A percentile compares a stretch with the other conserved stretches of the same genome.
Conservation (phyloP, 2,888 invertebrate species). For the Brachylomia viminalis region DNA sequence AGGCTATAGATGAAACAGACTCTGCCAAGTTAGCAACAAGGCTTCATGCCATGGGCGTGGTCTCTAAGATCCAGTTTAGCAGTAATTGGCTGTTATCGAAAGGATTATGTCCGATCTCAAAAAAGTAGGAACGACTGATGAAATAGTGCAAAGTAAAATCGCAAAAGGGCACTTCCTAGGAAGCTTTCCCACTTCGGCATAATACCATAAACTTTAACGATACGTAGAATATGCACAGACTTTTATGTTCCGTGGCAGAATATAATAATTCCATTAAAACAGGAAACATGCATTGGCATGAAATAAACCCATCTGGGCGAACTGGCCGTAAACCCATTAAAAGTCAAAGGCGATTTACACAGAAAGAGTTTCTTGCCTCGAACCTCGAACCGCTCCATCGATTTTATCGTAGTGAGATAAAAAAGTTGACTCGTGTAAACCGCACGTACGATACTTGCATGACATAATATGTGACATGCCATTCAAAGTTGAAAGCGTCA, state of each 20-base stretch:
- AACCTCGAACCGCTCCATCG: too few species aligned
- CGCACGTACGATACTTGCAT: not conserved
- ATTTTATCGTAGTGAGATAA: not conserved
- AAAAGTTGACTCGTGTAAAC: not conserved
- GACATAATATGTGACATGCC: too few species aligned
- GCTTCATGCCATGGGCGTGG: not conserved
- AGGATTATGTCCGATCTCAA: not conserved
- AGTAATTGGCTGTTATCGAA: not conserved
- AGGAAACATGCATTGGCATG: constrained; percentile 17
- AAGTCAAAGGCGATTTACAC: constrained; percentile 44
- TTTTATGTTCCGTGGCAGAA: not conserved
- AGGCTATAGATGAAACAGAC: not conserved
- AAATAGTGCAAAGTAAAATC: not conserved
- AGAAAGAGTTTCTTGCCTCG: not conserved
- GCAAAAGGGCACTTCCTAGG: constrained; percentile 11
- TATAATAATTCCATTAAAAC: constrained; percentile 32
- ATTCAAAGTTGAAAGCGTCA: too few species aligned
- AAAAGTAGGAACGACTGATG: not conserved
- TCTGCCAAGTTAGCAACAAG: not conserved
- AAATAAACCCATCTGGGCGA: constrained; percentile 31
- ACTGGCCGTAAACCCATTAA: constrained; percentile 31
- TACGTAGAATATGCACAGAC: constrained; percentile 2
- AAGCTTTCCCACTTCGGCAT: not conserved
- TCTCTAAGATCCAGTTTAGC: not conserved
- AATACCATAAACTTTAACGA: constrained; percentile 17